Evolutionary conservation across 2,113 vertebrate genomes (phyloP).

Genomic region (Rynchops niger): DNA sequence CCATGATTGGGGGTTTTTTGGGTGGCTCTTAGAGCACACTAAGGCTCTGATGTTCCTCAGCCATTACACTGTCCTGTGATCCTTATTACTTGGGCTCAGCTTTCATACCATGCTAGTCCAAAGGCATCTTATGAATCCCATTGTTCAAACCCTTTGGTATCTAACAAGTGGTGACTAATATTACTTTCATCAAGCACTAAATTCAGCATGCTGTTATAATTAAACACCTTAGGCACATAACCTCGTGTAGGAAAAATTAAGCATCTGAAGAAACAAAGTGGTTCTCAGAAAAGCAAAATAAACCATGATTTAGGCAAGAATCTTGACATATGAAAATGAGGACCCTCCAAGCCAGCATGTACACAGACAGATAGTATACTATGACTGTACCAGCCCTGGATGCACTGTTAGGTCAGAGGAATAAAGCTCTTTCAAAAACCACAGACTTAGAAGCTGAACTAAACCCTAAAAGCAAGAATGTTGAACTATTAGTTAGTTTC

Average conservation of each 20-base stretch:
- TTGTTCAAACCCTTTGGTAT: constrained; percentile 35
- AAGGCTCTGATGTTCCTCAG: background rate
- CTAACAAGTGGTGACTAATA: background rate
- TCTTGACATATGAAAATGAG: background rate
- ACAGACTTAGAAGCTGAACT: background rate
- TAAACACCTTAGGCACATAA: background rate
- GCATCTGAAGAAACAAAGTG: background rate
- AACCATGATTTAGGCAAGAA: background rate
- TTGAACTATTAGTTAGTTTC: background rate
- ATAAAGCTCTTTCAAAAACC: background rate
- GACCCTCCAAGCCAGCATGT: background rate
- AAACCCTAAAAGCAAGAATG: background rate
- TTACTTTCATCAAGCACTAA: background rate
- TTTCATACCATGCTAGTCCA: background rate
- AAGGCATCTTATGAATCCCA: constrained; percentile 18
- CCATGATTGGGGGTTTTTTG: background rate
- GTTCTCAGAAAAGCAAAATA: background rate
- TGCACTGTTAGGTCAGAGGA: background rate
- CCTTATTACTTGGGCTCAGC: background rate
- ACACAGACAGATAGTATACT: background rate
- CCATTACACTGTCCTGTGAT: background rate
- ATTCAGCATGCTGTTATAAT: background rate
- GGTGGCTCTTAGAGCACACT: background rate
- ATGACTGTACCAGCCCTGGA: background rate
- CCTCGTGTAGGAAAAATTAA: background rate